Percentiles rank a stretch among this genome's conserved stretches.
Conservation (phyloP, 1,140 invertebrate species). For the Drosophila watanabei region DNA sequence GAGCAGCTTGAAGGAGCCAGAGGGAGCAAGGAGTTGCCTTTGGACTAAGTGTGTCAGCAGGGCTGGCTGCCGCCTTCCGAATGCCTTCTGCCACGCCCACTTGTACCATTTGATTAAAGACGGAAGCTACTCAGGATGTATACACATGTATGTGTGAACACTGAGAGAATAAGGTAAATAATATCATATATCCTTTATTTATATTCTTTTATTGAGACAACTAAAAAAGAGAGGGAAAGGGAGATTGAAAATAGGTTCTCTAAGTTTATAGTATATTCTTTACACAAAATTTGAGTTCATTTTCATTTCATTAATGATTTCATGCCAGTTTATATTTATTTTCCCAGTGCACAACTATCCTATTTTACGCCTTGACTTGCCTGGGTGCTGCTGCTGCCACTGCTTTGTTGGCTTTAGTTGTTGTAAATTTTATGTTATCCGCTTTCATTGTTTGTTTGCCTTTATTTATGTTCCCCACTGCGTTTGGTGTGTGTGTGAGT, state of each 20-base stretch:
- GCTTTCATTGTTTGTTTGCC: slow-evolving; percentile 77
- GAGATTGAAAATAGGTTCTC: no score
- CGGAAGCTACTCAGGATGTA: slow-evolving; percentile 44
- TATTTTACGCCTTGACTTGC: slow-evolving; percentile 33
- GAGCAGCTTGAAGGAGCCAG: background rate
- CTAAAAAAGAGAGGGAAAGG: background rate
- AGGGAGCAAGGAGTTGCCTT: slow-evolving; percentile 8
- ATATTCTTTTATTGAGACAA: background rate
- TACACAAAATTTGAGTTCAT: no score
- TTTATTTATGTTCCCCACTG: slow-evolving; percentile 70
- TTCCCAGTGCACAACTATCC: slow-evolving; percentile 46
- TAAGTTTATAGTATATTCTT: background rate
- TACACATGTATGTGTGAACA: slow-evolving; percentile 27
- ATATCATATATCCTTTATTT: background rate
- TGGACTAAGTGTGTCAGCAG: slow-evolving; percentile 74
- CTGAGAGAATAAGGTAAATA: slow-evolving; percentile 6
- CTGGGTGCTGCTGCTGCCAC: slow-evolving; percentile 25
- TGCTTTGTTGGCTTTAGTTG: slow-evolving; percentile 65
- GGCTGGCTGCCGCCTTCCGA: slow-evolving; percentile 7
- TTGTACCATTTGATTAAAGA: slow-evolving; percentile 74
- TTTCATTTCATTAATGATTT: background rate
- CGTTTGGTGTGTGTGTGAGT: slow-evolving; percentile 21
- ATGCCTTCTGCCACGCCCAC: slow-evolving; percentile 56
- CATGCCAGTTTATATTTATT: background rate
- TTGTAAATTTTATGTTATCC: slow-evolving; percentile 84